Base-by-base conservation (phyloP, 2,113 vertebrate genomes). In the Labeo rohita region DNA sequence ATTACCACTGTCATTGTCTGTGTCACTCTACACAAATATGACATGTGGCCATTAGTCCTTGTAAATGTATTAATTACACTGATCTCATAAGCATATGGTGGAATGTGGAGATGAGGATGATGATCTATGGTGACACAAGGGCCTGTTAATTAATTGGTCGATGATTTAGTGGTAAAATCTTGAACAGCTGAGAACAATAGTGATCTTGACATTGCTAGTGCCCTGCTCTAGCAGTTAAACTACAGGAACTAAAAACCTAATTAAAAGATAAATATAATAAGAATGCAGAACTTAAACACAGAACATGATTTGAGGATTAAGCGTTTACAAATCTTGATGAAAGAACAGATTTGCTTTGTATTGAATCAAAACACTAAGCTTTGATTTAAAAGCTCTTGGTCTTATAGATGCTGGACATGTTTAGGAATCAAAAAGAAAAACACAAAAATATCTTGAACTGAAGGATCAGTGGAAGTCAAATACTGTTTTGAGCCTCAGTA, bases 1-100 rank as follows among this genome's bases (percentile, higher is more conserved):
- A 92, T 86, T 91, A 92, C 90, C 90, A 54, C 50, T 56, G 28
- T 77, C 75, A 34, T 3, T 91, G 86, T 68, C 85, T 83, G 89
- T 88, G 86, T 80, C 86, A 83, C 78, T 90, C 86, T 88, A 80
- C 23, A 86, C 82, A 45, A 84, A 90, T 90, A 89, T 43, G 21
- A 84, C 86, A 89, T 18, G 79, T 86, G 88, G 85, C 79, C 88
- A 65, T 91, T 39, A 28, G 36, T 82, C 79, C 80, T 56, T 88
- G 47, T 73, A 90, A 88, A 36, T 85, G 4, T 88, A 89, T 90
- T 74, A 80, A 80, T 89, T 80, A 87, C 74, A 68, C 59, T 80
- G 80, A 54, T 45, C 66, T 50, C 73, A 23, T 65, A 75, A 86
- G 78, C 70, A 59, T 82, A 75, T 82, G 70, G 52, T 65, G 56